phyloP scores from a whole-genome alignment of 1,140 invertebrate genomes.

The Epicauta chinensis region DNA sequence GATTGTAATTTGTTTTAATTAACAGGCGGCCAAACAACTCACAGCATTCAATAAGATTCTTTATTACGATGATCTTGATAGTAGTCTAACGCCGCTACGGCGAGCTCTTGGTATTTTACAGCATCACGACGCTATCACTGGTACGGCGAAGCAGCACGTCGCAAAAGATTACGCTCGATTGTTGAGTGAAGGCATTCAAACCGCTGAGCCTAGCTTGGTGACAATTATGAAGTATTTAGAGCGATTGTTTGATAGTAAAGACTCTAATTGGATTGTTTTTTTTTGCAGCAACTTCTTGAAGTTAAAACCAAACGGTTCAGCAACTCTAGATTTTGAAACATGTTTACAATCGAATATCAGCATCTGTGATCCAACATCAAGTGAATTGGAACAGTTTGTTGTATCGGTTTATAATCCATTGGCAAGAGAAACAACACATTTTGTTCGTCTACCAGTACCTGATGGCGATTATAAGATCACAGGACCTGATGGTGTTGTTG shows the following conservation, averaged over 20 bases:
- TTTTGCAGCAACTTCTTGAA: conserved; percentile 14
- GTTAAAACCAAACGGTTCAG: conserved; percentile 1
- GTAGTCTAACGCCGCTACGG: conserved; percentile 36
- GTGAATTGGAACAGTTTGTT: conserved; percentile 56
- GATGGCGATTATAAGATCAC: conserved; percentile 50
- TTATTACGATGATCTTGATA: conserved; percentile 27
- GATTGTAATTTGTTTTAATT: neutral
- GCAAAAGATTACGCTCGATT: conserved; percentile 64
- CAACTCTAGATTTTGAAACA: conserved; percentile 7
- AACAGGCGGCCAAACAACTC: conserved; percentile 5
- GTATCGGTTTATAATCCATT: conserved; percentile 76
- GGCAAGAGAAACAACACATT: conserved; percentile 53
- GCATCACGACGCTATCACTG: conserved; percentile 62
- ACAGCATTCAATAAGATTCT: neutral
- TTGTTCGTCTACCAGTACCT: conserved; percentile 65
- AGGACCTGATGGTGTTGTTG: conserved; percentile 24
- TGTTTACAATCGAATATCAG: conserved; percentile 54
- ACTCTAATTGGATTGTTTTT: too few species aligned
- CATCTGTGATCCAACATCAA: conserved; percentile 46
- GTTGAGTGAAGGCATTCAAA: conserved; percentile 52
- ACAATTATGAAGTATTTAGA: conserved; percentile 12
- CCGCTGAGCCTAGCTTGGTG: conserved; percentile 7
- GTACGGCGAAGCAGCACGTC: conserved; percentile 70
- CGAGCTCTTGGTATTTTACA: conserved; percentile 58
- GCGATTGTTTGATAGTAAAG: neutral